Base-by-base conservation (phyloP, 2,888 invertebrate species). In the Dione vanillae region DNA sequence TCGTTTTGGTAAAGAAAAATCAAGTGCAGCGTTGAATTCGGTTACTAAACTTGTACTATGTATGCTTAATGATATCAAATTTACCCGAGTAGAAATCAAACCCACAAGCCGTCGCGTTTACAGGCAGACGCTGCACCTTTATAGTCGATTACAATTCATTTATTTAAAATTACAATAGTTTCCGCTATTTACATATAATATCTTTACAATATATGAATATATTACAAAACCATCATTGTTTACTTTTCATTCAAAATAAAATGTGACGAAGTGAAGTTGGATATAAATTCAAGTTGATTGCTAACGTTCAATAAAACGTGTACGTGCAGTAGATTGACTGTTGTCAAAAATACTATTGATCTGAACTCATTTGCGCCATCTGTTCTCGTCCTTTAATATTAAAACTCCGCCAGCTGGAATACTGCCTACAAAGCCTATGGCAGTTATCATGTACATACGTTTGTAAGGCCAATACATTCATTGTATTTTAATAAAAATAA, bases 361-460 rank as follows among this genome's bases (percentile, higher is more conserved):
- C 35, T n/a, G 52, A 52, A 51, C 68, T 61, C 37, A 52, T 64
- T 64, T 51, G 59, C 41, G 58, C 61, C 19, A 61, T 51, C 19
- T 64, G 59, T 59, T 68, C 62, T 62, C 67, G 20, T 52, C 61
- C 68, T 62, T 68, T 52, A 43, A 62, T 61, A 68, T 62, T 68
- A 68, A 68, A 68, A 68, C 61, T 68, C 68, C 37, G 52, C 62
- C 52, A 43, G 20, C 68, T 59, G 52, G 47, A 62, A 41, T 14
- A 35, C 19, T 45, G 35, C 14, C 54, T 35, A 52, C 27, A 35
- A 16, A 10, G 35, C 35, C 27, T 61, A 52, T 45, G 19, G 16
- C 5, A 20, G 58, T 49, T 37, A 47, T 20, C 37, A 19, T 19
- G 27, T 35, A 43, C n/a, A n/a, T n/a, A n/a, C 35, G 43, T 54